phyloP scores from a whole-genome alignment of 2,888 invertebrate species.

The Trypoxylon attenuatum region DNA sequence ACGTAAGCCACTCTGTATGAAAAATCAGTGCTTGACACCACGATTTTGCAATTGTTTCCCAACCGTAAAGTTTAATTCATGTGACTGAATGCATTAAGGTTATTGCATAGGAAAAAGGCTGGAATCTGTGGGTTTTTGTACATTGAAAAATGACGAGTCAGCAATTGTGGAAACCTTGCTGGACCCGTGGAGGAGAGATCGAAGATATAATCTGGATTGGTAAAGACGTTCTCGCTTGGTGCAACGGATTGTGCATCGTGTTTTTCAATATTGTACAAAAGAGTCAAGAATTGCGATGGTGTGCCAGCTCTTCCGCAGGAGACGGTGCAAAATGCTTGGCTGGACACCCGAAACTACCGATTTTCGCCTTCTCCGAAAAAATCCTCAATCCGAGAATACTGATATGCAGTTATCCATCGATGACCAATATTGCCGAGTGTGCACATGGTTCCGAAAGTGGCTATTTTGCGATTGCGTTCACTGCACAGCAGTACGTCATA shows the following conservation, averaged over 20 bases:
- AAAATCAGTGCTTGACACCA: too few relatives aligned
- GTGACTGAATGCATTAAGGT: constrained; percentile 7
- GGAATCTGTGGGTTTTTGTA: too few relatives aligned
- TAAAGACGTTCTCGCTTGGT: constrained; percentile 65
- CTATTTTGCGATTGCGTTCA: constrained; percentile 64
- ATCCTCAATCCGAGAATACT: constrained; percentile 79
- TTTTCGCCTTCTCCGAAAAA: constrained; percentile 79
- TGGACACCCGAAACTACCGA: constrained; percentile 65
- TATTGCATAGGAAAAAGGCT: too few relatives aligned
- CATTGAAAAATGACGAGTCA: constrained; percentile 19
- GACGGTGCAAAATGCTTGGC: constrained; percentile 65
- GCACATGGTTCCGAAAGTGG: constrained; percentile 39
- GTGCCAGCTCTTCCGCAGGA: constrained; percentile 46
- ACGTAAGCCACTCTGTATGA: too few relatives aligned
- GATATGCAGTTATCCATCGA: constrained; percentile 79
- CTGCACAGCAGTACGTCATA: constrained; percentile 54
- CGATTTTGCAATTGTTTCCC: not conserved
- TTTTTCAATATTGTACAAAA: constrained; percentile 58
- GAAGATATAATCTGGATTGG: constrained; percentile 64
- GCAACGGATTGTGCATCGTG: constrained; percentile 59
- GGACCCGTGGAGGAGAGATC: constrained; percentile 64
- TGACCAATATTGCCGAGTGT: constrained; percentile 71
- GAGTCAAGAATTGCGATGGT: constrained; percentile 47
- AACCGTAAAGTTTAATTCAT: not conserved
- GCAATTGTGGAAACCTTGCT: constrained; percentile 56